Evolutionary conservation across 2,888 invertebrate species (phyloP), one percentile per base, ranked within the genome.

Genomic region (Saturnia pavonia): DNA sequence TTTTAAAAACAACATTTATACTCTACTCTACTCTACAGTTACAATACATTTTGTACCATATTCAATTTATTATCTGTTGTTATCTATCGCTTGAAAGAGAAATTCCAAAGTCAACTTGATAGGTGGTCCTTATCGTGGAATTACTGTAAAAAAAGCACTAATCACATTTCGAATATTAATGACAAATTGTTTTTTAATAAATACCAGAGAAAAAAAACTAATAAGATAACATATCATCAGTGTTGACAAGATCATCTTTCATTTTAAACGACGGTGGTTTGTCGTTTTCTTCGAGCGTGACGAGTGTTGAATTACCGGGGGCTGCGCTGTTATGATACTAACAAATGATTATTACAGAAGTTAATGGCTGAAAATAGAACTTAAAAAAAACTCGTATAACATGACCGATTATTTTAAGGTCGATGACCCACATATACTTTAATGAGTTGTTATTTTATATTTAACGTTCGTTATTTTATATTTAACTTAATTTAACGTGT

Each of bases 181-280:
- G 25, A 67, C 45, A 67, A 45, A 45, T 43, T 45, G 1, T 19
- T 67, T 27, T 40, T 25, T 42, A 67, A 43, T 43, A 67, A 48
- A 67, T 45, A 16, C 25, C 67, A 40, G 7, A 67, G 11, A 42
- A 34, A 27, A 57, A 68, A 70, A 68, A 70, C 40, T 22, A 34
- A 3, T 6, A 51, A 66, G 67, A 71, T 71, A 69, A 67, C 27
- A 67, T 67, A 68, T 68, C 48, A 68, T 12, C 68, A 43, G 66
- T 43, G 63, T 68, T 75, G 72, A 88, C 88, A 78, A 85, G 76
- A 87, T 84, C 69, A 86, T 88, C 69, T 65, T 68, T 68, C 71
- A 63, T 68, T 54, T 68, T 48, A 65, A 40, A 68, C 54, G 54
- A 68, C 51, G 54, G 40, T 68, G 69, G 69, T 54, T 34, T 42